phyloP scores from a whole-genome alignment of 2,113 vertebrate genomes.

The Macheiramphus alcinus region DNA sequence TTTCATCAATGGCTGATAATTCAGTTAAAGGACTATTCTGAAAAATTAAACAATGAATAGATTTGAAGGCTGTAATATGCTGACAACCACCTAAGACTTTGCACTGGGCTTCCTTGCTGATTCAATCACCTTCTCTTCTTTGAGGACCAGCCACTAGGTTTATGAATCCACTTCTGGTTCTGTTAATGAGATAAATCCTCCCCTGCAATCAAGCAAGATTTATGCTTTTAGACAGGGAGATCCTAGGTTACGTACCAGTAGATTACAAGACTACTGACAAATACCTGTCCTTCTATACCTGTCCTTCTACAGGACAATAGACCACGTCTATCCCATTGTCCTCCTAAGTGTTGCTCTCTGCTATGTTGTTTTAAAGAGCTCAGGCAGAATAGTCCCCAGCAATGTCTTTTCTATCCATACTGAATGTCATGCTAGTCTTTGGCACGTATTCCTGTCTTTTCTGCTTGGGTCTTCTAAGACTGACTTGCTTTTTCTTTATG shows the following conservation, averaged over 20 bases:
- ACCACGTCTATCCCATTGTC: background rate
- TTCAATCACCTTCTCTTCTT: background rate
- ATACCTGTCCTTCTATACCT: fast-evolving
- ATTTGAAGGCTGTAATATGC: background rate
- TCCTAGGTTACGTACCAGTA: background rate
- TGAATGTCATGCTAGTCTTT: background rate
- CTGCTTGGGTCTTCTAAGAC: background rate
- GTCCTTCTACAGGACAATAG: background rate
- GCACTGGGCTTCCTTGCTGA: background rate
- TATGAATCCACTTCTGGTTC: background rate
- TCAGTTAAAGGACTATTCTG: background rate
- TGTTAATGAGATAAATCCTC: background rate
- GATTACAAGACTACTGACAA: background rate
- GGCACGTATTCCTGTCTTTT: background rate
- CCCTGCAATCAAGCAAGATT: background rate
- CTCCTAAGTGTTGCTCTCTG: background rate
- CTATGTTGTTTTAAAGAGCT: background rate
- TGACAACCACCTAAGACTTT: background rate
- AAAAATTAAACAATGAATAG: background rate
- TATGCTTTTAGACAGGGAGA: background rate
- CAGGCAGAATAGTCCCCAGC: background rate
- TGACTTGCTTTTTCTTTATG: background rate
- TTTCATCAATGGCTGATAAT: background rate
- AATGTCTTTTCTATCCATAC: background rate
- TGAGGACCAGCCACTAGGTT: background rate